Percentiles rank a stretch among this genome's conserved stretches.
These are phyloP conservation scores for Riparia riparia DNA, from an alignment of 2,113 vertebrate species.

Conservation along the genomic window DNA sequence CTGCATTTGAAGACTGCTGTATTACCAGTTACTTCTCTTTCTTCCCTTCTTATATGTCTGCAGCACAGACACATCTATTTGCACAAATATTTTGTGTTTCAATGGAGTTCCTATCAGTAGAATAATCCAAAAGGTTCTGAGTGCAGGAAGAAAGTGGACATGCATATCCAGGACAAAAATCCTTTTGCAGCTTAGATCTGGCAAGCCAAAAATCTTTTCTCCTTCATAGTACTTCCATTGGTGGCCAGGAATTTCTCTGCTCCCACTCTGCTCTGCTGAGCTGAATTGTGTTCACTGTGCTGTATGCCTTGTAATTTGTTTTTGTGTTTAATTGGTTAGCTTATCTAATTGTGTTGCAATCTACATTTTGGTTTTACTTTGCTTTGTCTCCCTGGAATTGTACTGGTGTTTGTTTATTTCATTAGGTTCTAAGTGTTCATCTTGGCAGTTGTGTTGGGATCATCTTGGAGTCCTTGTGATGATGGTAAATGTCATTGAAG, in stretches of 20 bases:
- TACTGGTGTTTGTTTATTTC: constrained; percentile 21
- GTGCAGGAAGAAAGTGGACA: neutral
- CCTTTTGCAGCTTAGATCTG: neutral
- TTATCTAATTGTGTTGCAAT: constrained; percentile 26
- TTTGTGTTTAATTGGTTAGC: constrained; percentile 19
- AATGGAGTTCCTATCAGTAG: neutral
- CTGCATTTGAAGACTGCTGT: neutral
- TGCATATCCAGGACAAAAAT: neutral
- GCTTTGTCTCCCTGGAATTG: neutral
- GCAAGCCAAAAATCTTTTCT: neutral
- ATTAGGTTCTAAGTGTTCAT: constrained; percentile 3
- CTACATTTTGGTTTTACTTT: neutral
- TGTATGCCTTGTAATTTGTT: neutral
- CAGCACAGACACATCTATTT: neutral
- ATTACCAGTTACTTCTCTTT: neutral
- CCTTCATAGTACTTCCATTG: neutral
- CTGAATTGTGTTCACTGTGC: neutral
- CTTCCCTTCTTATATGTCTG: neutral
- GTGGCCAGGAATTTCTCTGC: neutral
- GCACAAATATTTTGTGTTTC: neutral
- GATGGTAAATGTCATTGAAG: constrained; percentile 7
- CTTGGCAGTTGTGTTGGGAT: constrained; percentile 4
- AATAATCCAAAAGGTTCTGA: neutral
- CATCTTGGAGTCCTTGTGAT: neutral
- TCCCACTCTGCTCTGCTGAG: neutral